Conservation (phyloP, 2,113 vertebrate species). For the Xerus inauris region DNA sequence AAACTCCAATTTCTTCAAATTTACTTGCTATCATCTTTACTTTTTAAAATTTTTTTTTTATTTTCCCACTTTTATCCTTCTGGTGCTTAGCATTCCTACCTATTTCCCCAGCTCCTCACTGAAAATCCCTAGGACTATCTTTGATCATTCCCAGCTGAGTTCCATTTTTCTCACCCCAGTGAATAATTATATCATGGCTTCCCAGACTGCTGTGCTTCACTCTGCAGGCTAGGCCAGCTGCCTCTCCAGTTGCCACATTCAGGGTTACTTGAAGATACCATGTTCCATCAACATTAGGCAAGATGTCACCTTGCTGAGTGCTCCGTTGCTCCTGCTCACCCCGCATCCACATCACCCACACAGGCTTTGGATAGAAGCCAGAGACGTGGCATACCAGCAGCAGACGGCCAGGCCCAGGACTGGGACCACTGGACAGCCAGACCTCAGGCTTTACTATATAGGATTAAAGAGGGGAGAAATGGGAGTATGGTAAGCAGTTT, state of each 20-base stretch:
- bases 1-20: neutral
- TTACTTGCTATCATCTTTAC: neutral
- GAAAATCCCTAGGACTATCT: neutral
- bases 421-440: conserved; percentile 33
- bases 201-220: conserved; percentile 67
- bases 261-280: conserved; percentile 62
- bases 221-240: neutral
- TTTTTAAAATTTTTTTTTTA: neutral
- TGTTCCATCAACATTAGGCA: conserved; percentile 50
- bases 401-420: neutral
- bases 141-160: neutral
- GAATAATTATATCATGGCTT: conserved; percentile 56
- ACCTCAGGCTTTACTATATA: conserved; percentile 47
- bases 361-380: conserved; percentile 49
- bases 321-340: neutral
- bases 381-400: conserved; percentile 63
- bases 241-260: neutral
- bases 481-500: neutral
- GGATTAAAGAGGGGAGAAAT: neutral
- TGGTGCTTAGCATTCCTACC: neutral
- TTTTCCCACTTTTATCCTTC: neutral
- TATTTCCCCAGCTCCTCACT: neutral
- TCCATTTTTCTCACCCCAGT: conserved; percentile 52
- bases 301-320: neutral
- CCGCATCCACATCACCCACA: conserved; percentile 65